These are phyloP conservation scores for Sphaeramia orbicularis DNA, from an alignment of 2,797 vertebrate genomes.

Conservation along the genomic window DNA sequence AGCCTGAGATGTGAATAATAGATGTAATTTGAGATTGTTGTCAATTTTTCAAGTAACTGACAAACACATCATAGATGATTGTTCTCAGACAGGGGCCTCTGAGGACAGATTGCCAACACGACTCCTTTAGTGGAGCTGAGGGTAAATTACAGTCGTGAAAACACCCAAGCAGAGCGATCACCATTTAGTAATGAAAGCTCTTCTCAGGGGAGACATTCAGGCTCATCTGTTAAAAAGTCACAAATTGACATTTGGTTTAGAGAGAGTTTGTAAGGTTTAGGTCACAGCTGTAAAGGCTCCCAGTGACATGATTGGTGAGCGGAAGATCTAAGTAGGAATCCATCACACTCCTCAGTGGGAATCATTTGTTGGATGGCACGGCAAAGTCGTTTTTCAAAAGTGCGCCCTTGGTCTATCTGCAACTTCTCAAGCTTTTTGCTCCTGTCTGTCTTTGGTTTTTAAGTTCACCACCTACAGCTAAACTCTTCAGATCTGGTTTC, in stretches of 20 bases:
- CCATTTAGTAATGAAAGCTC: slow-evolving; percentile 63
- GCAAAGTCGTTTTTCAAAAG: slow-evolving; percentile 36
- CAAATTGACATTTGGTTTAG: slow-evolving; percentile 33
- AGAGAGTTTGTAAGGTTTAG: slow-evolving; percentile 29
- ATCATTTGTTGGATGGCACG: slow-evolving; percentile 19
- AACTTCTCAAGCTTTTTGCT: slow-evolving; percentile 24
- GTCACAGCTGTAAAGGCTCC: slow-evolving; percentile 26
- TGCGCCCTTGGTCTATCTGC: slow-evolving; percentile 18
- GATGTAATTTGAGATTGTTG: slow-evolving; percentile 65
- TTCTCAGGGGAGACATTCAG: slow-evolving; percentile 58
- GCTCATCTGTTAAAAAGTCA: slow-evolving; percentile 58
- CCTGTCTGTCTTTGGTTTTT: slow-evolving; percentile 45
- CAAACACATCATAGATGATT: slow-evolving; percentile 71
- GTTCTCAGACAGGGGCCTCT: slow-evolving; percentile 64
- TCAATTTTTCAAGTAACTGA: slow-evolving; percentile 77
- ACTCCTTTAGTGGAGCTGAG: slow-evolving; percentile 12
- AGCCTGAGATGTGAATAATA: slow-evolving; percentile 70
- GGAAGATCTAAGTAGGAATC: slow-evolving; percentile 24
- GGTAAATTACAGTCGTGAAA: slow-evolving; percentile 64
- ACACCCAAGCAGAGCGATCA: slow-evolving; percentile 55
- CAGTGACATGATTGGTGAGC: slow-evolving; percentile 31
- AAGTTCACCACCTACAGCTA: slow-evolving; percentile 38
- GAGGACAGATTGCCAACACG: slow-evolving; percentile 59
- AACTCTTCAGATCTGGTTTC: slow-evolving; percentile 52
- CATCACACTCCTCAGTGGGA: slow-evolving; percentile 25